Percentiles rank a stretch among this genome's conserved stretches.
Evolutionary conservation across 92 coral and sea anemone genomes (phyloP).

Genomic region (Isaurus tuberculatus): DNA sequence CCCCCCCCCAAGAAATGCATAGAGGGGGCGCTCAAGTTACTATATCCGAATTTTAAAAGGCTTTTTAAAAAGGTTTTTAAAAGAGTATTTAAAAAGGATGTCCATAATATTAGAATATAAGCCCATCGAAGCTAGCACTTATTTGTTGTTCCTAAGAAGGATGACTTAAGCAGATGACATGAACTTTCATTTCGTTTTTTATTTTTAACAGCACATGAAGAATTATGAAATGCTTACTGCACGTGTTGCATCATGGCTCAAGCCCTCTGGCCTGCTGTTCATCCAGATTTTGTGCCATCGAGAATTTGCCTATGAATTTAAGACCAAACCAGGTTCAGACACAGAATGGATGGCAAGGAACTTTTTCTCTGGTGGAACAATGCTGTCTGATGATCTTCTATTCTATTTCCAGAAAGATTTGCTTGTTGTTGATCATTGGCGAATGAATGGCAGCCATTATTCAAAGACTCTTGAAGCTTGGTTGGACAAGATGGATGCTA

Average conservation of each 20-base stretch:
- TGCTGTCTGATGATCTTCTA: conserved; percentile 82
- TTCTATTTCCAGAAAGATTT: conserved; percentile 85
- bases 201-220: conserved; percentile 82
- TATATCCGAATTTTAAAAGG: too few species aligned
- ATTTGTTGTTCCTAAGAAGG: too few species aligned
- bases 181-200: background rate
- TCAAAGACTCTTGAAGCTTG: conserved; percentile 85
- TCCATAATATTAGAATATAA: too few species aligned
- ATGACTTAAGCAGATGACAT: background rate
- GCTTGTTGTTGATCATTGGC: conserved; percentile 76
- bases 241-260: conserved; percentile 85
- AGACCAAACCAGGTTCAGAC: conserved; percentile 80
- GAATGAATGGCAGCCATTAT: conserved; percentile 75
- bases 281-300: conserved; percentile 86
- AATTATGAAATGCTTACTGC: conserved; percentile 80
- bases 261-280: conserved; percentile 76
- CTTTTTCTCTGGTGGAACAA: conserved; percentile 91
- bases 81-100: too few species aligned
- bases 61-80: too few species aligned
- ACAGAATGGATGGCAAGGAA: conserved; percentile 94
- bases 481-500: conserved; percentile 76
- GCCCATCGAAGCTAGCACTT: too few species aligned
- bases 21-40: too few species aligned
- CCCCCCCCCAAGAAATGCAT: too few species aligned
- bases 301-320: conserved; percentile 78